Base-by-base conservation (phyloP, 2,113 vertebrate species). In the Nettapus auritus region DNA sequence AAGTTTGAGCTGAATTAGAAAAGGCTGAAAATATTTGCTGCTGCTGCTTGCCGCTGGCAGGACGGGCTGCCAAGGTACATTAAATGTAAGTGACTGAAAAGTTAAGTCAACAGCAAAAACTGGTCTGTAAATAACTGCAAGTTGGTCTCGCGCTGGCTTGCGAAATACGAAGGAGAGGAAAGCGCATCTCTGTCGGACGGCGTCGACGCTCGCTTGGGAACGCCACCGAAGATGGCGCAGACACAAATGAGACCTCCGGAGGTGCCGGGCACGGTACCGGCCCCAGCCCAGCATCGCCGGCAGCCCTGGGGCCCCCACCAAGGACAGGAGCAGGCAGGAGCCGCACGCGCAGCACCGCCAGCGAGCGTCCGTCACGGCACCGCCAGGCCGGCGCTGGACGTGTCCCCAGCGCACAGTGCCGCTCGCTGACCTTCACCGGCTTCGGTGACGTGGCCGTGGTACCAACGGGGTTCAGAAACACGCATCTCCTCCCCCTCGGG, bases 231-330 rank as follows among this genome's bases (percentile, higher is more conserved):
- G 31, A 8, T 8, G 0, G 29, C 0, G 2, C 8, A 8, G 83
- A 29, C 3, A 5, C 8, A n/a, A n/a, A n/a, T n/a, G 8, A 63
- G 88, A 59, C 1, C 8, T 33, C 52, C 29, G 18, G 34, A 1
- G 31, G 42, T 0, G 1, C 64, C 60, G 3, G 0, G 67, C 6
- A 0, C 62, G 80, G 66, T 52, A 38, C 1, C 0, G 2, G 1
- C 15, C 7, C 38, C 68, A 21, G 16, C 29, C 36, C 11, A 5
- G 52, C 52, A 53, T 15, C 14, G 4, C 52, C 52, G 13, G 52
- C 52, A 26, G 52, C 52, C 22, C 26, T 53, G 23, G 52, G 52
- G 7, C 26, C 50, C 52, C 52, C 52, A 14, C 52, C 23, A 26
- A 8, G 13, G 52, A 53, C 25, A 53, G 52, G 23, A 53, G 52